Evolutionary conservation across 2,888 invertebrate species (phyloP), one percentile per base, ranked within the genome.

Genomic region (Pardosa pseudoannulata): DNA sequence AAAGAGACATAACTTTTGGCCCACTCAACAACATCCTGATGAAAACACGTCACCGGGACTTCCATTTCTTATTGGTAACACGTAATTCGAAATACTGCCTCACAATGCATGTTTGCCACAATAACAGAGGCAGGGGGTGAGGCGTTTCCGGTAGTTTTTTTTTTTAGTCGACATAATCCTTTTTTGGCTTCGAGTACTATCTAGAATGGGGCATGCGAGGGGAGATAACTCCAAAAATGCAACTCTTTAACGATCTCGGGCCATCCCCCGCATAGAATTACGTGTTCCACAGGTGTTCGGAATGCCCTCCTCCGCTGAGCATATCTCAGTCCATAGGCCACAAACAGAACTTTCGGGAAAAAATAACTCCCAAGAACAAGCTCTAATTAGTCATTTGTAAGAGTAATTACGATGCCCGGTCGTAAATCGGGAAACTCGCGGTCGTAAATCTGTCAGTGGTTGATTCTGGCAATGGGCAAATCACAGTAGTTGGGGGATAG

Each of bases 351-450:
- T 62, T 13, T 32, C 28, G 1, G 31, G 19, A 81, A 39, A n/a
- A n/a, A n/a, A n/a, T n/a, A 56, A 68, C 68, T 11, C 5, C 32
- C 32, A 27, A n/a, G 28, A 56, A 65, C 65, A 76, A 76, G 71
- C 39, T 72, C 76, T 76, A 83, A 83, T 76, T 83, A 83, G 82
- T 76, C 71, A 76, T 83, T 76, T 76, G 76, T 72, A 72, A 72
- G 65, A 76, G 71, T 76, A 83, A 83, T 76, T 76, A 75, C 50
- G 65, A 76, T 76, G 31, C 46, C 19, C 36, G 16, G 29, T 65
- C 65, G 71, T 83, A 83, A 83, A 83, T 83, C 41, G 39, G 62
- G 31, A 9, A 41, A 29, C 16, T 16, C 46, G 28, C 13, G 64
- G 39, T 32, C 64, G 82, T 83, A 83, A 83, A 83, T 83, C 76